A percentile compares a stretch with the other conserved stretches of the same genome.
These are phyloP conservation scores for Protonibea diacanthus DNA, from an alignment of 2,797 vertebrate genomes.

Conservation along the genomic window DNA sequence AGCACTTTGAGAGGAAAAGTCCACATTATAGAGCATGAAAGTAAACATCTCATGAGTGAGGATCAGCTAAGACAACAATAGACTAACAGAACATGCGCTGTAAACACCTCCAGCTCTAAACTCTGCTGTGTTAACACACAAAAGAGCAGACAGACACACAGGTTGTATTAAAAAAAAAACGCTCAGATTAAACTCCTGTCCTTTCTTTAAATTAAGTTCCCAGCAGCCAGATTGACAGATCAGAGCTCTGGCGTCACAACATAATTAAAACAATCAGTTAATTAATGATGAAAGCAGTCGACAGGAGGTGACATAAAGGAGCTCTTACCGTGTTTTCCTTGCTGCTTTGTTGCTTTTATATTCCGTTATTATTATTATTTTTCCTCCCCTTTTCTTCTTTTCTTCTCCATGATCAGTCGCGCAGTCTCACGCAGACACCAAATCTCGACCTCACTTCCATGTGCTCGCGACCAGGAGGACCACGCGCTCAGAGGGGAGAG, in stretches of 20 bases:
- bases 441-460: slow-evolving; percentile 84
- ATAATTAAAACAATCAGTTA: slow-evolving; percentile 1
- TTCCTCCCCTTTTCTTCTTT: neutral
- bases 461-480: slow-evolving; percentile 82
- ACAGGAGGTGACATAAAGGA: neutral
- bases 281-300: slow-evolving; percentile 7
- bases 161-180: neutral
- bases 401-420: slow-evolving; percentile 53
- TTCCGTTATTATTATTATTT: slow-evolving; percentile 51
- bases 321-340: slow-evolving; percentile 59
- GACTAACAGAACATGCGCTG: slow-evolving; percentile 20
- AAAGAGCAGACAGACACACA: slow-evolving; percentile 54
- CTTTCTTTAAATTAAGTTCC: slow-evolving; percentile 12
- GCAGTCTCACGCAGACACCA: slow-evolving; percentile 66
- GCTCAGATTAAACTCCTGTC: too few relatives aligned
- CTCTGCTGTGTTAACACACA: slow-evolving; percentile 54
- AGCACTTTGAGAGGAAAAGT: slow-evolving; percentile 23
- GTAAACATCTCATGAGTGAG: slow-evolving; percentile 20
- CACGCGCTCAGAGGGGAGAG: slow-evolving; percentile 77
- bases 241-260: slow-evolving; percentile 9
- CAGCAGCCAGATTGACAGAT: slow-evolving; percentile 2
- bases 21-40: slow-evolving; percentile 9
- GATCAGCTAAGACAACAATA: slow-evolving; percentile 38
- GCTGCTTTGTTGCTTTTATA: slow-evolving; percentile 48
- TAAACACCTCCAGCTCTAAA: slow-evolving; percentile 38